Evolutionary conservation across 2,113 vertebrate genomes (phyloP).

Genomic region (Amblyopsis rosae): DNA sequence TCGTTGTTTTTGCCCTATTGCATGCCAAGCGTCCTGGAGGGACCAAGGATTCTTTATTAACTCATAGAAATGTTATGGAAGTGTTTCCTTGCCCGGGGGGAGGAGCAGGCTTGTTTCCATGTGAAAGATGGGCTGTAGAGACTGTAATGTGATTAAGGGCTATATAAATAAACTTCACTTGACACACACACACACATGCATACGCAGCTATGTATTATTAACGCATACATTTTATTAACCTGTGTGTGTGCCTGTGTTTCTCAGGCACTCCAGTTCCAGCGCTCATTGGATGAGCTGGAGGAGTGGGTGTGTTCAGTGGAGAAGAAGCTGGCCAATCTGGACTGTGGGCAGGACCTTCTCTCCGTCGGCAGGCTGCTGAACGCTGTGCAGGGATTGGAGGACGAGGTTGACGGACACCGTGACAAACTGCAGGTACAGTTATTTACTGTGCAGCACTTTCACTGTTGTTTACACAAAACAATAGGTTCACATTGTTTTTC

Average conservation of each 20-base stretch:
- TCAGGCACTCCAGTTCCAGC: slow-evolving; percentile 82
- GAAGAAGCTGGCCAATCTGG: slow-evolving; percentile 69
- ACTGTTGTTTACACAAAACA: background rate
- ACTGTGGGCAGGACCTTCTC: slow-evolving; percentile 69
- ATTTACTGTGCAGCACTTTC: background rate
- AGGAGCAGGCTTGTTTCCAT: too few relatives aligned
- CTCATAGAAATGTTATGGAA: too few relatives aligned
- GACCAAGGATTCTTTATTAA: too few relatives aligned
- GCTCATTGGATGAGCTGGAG: slow-evolving; percentile 79
- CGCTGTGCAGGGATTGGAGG: slow-evolving; percentile 81
- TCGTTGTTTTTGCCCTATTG: too few relatives aligned
- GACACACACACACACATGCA: too few relatives aligned
- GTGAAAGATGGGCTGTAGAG: too few relatives aligned
- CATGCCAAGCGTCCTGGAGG: too few relatives aligned
- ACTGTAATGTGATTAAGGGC: too few relatives aligned
- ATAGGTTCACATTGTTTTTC: background rate
- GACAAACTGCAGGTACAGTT: slow-evolving; percentile 63
- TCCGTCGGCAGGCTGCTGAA: slow-evolving; percentile 78
- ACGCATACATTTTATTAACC: background rate
- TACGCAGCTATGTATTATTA: too few relatives aligned
- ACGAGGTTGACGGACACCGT: slow-evolving; percentile 72
- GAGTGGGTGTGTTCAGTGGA: slow-evolving; percentile 80
- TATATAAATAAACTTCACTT: background rate
- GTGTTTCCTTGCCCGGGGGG: too few relatives aligned
- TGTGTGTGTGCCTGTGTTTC: background rate